Base-by-base conservation (phyloP, 1,140 invertebrate species). In the Colletes latitarsis region DNA sequence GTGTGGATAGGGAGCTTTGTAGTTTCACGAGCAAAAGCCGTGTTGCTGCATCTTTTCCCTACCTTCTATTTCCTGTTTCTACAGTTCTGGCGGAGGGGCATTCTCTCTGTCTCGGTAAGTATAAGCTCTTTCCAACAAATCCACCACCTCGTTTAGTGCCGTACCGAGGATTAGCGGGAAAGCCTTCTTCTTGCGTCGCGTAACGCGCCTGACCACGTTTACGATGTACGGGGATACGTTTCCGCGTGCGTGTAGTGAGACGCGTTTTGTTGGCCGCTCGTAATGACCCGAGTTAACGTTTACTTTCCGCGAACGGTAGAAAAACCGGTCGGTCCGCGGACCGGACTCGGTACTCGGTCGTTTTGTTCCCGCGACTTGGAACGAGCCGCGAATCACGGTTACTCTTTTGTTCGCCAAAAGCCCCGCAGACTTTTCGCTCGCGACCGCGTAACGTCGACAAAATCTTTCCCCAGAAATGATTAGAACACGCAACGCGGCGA, bases 91-190 rank as follows among this genome's bases (percentile, higher is more conserved):
- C 67, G 46, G 15, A 52, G 67, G 58, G 77, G 77, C 67, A 41
- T 80, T 79, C 77, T 60, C 70, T 83, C 79, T 81, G 69, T 78
- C 75, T 83, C 76, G 52, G 88, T 85, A 89, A 89, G 88, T 91
- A 88, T 88, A 93, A 93, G 92, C 92, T 93, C 90, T 93, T 92
- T 92, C 88, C 90, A 90, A 93, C 93, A 93, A 93, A 93, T 93
- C 93, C 93, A 93, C 92, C 92, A 91, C 89, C 93, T 93, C 92
- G 92, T 93, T 93, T 93, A 92, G 89, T 90, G 82, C 88, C 88
- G 90, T 89, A 81, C 82, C 77, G 60, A 85, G 91, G 91, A 92
- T 92, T 92, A 93, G 87, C 85, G 71, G 85, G 86, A 89, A 92
- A 93, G 91, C 91, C 88, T 88, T 89, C 88, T 90, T 91, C 90